phyloP scores from a whole-genome alignment of 2,888 invertebrate species.

The Coleophora deauratella region DNA sequence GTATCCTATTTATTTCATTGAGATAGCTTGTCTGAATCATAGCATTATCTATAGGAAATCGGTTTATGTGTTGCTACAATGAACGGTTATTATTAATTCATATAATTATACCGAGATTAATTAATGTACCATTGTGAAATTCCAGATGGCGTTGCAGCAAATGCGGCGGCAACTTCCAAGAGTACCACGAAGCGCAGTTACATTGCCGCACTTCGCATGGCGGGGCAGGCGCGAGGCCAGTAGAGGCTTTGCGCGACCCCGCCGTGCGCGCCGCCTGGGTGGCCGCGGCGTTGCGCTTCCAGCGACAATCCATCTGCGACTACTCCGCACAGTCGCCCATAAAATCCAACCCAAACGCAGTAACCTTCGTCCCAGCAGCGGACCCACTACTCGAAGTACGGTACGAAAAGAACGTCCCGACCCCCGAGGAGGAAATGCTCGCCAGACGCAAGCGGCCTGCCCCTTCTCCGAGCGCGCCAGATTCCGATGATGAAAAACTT shows the following conservation, averaged over 20 bases:
- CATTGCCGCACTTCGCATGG: slow-evolving; percentile 45
- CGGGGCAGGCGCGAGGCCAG: slow-evolving; percentile 28
- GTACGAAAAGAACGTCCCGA: slow-evolving; percentile 42
- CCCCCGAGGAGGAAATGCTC: slow-evolving; percentile 27
- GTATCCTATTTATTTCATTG: too few species aligned
- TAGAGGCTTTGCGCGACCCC: slow-evolving; percentile 40
- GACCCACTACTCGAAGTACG: slow-evolving; percentile 52
- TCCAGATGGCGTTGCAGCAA: slow-evolving; percentile 55
- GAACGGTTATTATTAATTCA: too few species aligned
- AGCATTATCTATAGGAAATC: too few species aligned
- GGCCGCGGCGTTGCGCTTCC: slow-evolving; percentile 29
- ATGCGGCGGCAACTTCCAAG: slow-evolving; percentile 41
- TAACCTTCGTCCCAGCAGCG: neutral
- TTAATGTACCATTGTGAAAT: too few species aligned
- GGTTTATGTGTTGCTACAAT: too few species aligned
- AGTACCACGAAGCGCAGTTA: slow-evolving; percentile 57
- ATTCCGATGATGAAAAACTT: slow-evolving; percentile 41
- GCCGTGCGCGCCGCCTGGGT: slow-evolving; percentile 42
- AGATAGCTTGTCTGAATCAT: too few species aligned
- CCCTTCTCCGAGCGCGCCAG: slow-evolving; percentile 13
- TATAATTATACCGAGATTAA: too few species aligned
- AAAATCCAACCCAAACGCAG: slow-evolving; percentile 4
- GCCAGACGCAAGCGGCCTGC: slow-evolving; percentile 8
- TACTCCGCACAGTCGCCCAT: slow-evolving; percentile 1
- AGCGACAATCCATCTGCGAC: slow-evolving; percentile 31